Base-by-base conservation (phyloP, 2,113 vertebrate genomes). In the Noturus placidus region DNA sequence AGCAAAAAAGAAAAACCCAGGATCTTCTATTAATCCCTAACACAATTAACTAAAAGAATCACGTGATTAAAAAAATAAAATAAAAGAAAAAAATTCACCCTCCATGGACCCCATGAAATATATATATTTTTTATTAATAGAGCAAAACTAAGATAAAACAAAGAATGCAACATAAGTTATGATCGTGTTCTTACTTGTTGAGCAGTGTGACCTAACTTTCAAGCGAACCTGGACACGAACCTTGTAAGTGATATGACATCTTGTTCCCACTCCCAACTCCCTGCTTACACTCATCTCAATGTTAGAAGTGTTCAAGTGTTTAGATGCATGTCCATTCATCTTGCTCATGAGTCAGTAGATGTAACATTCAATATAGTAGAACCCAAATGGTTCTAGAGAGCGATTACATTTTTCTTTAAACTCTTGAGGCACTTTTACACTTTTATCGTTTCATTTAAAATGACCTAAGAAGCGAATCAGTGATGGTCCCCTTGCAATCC, bases 381-480 rank as follows among this genome's bases (percentile, higher is more conserved):
- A 88, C 50, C 33, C 33, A 61, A 63, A 85, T 50, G 5, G 19
- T 57, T 35, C 61, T 42, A 56, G 63, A 80, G 59, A 69, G 78
- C n/a, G 10, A 65, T 74, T 38, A 54, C 4, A 63, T 61, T 87
- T 42, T 87, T 59, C 50, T n/a, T 70, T 61, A 35, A 85, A 59
- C 87, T 87, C 57, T 83, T 89, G 89, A 90, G 88, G 89, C 89
- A 90, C 87, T 88, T 90, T 74, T 77, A 35, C 11, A n/a, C 15
- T 38, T 87, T 87, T 72, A 38, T 83, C 63, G 56, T 67, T 56
- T 85, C 52, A 78, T 87, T 89, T 81, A 63, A 46, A 65, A 85
- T 83, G 54, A 57, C 87, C 88, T 90, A 86, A 87, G 70, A 65
- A 90, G 86, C 84, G 20, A 82, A 65, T 82, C 65, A 42, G 56